A percentile compares a stretch with the other conserved stretches of the same genome.
These are phyloP conservation scores for Carlito syrichta DNA, from an alignment of 2,113 vertebrate species.

Conservation along the genomic window DNA sequence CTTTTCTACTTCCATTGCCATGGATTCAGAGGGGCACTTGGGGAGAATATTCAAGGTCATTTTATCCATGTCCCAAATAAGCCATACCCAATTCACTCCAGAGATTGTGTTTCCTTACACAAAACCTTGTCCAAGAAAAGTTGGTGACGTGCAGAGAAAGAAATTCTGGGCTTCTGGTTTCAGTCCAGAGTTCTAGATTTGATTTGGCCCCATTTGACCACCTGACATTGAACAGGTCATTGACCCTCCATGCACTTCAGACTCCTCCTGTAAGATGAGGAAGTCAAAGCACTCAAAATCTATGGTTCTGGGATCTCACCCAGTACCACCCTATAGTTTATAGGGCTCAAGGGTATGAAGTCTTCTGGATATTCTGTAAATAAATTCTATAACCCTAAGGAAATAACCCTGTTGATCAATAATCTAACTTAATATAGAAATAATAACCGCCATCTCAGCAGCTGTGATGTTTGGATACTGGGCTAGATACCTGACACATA, in stretches of 20 bases:
- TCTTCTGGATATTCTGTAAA: background rate
- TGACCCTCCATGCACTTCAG: background rate
- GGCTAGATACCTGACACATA: background rate
- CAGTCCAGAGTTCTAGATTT: background rate
- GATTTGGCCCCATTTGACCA: background rate
- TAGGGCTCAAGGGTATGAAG: background rate
- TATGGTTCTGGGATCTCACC: background rate
- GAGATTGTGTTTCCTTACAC: background rate
- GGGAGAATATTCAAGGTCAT: background rate
- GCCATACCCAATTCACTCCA: background rate
- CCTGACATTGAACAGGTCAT: background rate
- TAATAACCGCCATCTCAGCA: background rate
- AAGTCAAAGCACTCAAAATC: background rate
- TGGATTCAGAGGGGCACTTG: background rate
- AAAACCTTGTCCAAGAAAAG: background rate
- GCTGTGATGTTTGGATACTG: background rate
- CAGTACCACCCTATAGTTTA: background rate
- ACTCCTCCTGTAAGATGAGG: background rate
- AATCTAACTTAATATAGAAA: conserved; percentile 9
- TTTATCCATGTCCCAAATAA: background rate
- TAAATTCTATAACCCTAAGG: background rate
- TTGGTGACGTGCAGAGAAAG: background rate
- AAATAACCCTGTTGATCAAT: conserved; percentile 24
- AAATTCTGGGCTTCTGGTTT: background rate
- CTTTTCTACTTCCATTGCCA: background rate